Evolutionary conservation across 2,888 invertebrate species (phyloP).

Genomic region (Standfussiana lucernea): DNA sequence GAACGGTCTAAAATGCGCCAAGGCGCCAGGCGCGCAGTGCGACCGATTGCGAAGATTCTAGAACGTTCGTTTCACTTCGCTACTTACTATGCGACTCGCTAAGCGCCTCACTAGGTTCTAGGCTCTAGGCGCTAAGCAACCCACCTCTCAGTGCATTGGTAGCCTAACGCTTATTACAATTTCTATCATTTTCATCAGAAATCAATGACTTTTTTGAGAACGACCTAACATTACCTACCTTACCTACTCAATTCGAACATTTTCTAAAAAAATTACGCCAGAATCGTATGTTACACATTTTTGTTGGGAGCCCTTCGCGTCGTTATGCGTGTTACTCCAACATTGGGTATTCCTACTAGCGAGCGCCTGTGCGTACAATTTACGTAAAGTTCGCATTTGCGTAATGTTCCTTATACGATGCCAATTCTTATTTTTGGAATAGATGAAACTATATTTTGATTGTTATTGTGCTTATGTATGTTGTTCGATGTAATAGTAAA

Average conservation of each 20-base stretch:
- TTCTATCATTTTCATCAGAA: background rate
- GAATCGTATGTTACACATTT: slow-evolving; percentile 56
- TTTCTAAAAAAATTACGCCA: slow-evolving; percentile 45
- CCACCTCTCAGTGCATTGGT: too few species aligned
- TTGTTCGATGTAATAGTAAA: slow-evolving; percentile 3
- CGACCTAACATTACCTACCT: background rate
- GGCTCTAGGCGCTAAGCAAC: too few species aligned
- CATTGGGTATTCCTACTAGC: slow-evolving; percentile 63
- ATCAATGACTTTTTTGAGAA: background rate
- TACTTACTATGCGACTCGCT: too few species aligned
- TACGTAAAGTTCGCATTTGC: slow-evolving; percentile 62
- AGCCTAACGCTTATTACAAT: background rate
- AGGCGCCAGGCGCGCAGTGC: too few species aligned
- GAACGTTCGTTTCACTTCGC: too few species aligned
- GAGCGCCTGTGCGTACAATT: slow-evolving; percentile 58
- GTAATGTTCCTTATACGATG: slow-evolving; percentile 43
- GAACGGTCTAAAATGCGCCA: background rate
- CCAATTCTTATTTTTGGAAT: slow-evolving; percentile 53
- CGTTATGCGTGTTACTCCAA: slow-evolving; percentile 50
- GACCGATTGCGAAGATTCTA: too few species aligned
- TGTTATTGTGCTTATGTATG: slow-evolving; percentile 17
- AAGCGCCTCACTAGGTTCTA: too few species aligned
- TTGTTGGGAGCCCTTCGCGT: slow-evolving; percentile 44
- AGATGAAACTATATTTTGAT: slow-evolving; percentile 40
- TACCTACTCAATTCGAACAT: slow-evolving; percentile 39